Evolutionary conservation across 2,888 invertebrate genomes (phyloP), one percentile per base, ranked within the genome.

Genomic region (Pherbina coryleti): DNA sequence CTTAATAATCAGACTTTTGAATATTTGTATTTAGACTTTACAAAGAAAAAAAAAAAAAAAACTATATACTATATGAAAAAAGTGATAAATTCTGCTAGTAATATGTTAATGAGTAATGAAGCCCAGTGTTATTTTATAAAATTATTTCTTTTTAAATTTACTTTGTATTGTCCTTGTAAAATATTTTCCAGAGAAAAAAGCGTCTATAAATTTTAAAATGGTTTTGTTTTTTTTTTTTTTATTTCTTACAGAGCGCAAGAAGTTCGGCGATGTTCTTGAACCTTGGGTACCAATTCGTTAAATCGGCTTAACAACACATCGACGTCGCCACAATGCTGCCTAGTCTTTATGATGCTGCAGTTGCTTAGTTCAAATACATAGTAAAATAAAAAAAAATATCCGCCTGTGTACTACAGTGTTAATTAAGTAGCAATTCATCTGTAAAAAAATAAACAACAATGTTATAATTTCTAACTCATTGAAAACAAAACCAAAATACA

Each of bases 211-310:
- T 62, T 25, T 28, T 19, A 19, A 66, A n/a, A 66, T 66, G 8
- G 37, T 19, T 19, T 14, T 67, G 28, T 64, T 19, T 66, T 19
- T 19, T 14, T 67, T 37, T 64, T 19, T 66, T n/a, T 57, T 19
- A 55, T 49, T 28, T 25, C 31, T 76, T 86, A 69, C 91, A 94
- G 94, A 92, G 81, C 91, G 91, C 66, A 92, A 92, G 88, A 93
- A 93, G 86, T 92, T 91, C 86, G 91, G 87, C 11, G 93, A 94
- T 14, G 88, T 93, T 53, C 85, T 94, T 51, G 91, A 92, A 81
- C 89, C 90, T 9, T 95, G 94, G 94, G 87, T 91, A 67, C 94
- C 94, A 80, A 90, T 94, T 83, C 93, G 94, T 88, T 94, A 92
- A 85, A 70, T 60, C 44, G 25, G 9, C 5, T 60, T 11, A 60